These are phyloP conservation scores for Telmatherina bonti DNA, from an alignment of 2,797 vertebrate species.

Conservation along the genomic window DNA sequence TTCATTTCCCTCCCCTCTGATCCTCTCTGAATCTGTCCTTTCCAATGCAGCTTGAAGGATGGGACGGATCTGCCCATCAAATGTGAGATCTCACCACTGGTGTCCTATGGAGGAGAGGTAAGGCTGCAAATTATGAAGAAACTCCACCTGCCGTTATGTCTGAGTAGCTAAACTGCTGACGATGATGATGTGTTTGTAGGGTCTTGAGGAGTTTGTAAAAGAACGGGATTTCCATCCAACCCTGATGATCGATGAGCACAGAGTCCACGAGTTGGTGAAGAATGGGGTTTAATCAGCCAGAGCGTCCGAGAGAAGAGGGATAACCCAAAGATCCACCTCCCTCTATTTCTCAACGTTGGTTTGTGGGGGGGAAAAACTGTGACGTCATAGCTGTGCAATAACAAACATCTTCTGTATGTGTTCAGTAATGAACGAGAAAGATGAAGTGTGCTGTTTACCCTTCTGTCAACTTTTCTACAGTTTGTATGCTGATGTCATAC, in stretches of 20 bases:
- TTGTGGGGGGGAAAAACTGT: slow-evolving; percentile 65
- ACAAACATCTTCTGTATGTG: slow-evolving; percentile 31
- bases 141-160: slow-evolving; percentile 35
- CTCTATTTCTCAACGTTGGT: slow-evolving; percentile 40
- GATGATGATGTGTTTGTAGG: slow-evolving; percentile 74
- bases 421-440: slow-evolving; percentile 34
- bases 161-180: slow-evolving; percentile 7
- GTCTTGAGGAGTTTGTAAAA: slow-evolving; percentile 88
- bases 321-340: slow-evolving; percentile 55
- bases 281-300: slow-evolving; percentile 85
- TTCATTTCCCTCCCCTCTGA: slow-evolving; percentile 10
- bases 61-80: slow-evolving; percentile 94
- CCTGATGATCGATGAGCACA: slow-evolving; percentile 87
- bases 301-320: slow-evolving; percentile 72
- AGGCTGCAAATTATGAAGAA: slow-evolving; percentile 32
- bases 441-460: slow-evolving; percentile 50
- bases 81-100: slow-evolving; percentile 96
- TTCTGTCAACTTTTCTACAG: slow-evolving; percentile 20
- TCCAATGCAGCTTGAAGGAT: slow-evolving; percentile 89
- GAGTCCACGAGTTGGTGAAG: slow-evolving; percentile 89
- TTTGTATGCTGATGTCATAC: slow-evolving; percentile 20
- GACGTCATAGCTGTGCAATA: slow-evolving; percentile 81
- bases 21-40: slow-evolving; percentile 42
- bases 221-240: slow-evolving; percentile 87
- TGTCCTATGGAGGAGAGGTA: slow-evolving; percentile 97